Percentiles rank a stretch among this genome's conserved stretches.
Evolutionary conservation across 2,113 vertebrate genomes (phyloP).

Genomic region (Heloderma charlesbogerti): DNA sequence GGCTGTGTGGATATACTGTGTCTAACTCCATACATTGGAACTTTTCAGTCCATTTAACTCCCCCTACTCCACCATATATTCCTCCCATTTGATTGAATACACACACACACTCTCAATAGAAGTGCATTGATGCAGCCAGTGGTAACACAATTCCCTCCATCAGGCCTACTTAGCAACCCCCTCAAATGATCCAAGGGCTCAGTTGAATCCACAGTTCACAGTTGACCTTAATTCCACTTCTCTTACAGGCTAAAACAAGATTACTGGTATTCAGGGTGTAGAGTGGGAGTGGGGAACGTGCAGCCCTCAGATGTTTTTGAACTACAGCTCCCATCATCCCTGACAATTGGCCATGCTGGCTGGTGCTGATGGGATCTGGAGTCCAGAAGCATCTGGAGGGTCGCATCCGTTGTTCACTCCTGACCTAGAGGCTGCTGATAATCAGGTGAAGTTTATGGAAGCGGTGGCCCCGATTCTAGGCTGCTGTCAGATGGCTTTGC

Average conservation of each 20-base stretch:
- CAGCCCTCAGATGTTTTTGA: not conserved
- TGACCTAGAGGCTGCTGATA: not conserved
- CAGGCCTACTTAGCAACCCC: not conserved
- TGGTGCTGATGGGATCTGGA: not conserved
- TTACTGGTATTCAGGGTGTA: not conserved
- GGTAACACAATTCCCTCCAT: not conserved
- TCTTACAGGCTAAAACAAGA: not conserved
- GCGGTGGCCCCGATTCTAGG: not conserved
- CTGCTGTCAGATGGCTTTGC: not conserved
- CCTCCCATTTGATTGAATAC: not conserved
- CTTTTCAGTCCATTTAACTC: slow-evolving; percentile 27
- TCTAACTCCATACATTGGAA: slow-evolving; percentile 11
- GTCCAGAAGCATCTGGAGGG: not conserved
- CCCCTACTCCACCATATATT: not conserved
- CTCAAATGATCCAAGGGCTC: not conserved
- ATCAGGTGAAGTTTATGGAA: not conserved
- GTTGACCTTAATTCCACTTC: slow-evolving; percentile 9
- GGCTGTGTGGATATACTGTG: not conserved
- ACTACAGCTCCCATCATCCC: not conserved
- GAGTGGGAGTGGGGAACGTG: not conserved
- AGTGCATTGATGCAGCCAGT: not conserved
- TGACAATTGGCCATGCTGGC: not conserved
- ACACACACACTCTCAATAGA: not conserved
- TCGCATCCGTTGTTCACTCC: not conserved
- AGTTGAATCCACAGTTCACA: not conserved